These are phyloP conservation scores for Phocoena phocoena DNA, from an alignment of 2,113 vertebrate species.

Conservation along the genomic window DNA sequence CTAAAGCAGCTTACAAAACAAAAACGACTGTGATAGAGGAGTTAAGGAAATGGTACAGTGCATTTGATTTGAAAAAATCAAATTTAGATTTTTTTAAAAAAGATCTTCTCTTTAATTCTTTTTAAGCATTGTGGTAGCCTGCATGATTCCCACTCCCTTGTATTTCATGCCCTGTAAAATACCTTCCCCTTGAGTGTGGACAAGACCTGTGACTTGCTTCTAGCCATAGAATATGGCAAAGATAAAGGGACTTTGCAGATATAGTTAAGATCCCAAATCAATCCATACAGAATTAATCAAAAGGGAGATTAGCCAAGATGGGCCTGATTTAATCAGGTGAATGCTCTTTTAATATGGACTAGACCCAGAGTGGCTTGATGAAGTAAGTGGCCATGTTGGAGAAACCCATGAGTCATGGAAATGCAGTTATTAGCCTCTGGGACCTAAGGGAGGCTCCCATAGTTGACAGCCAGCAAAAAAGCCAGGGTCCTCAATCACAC, in stretches of 20 bases:
- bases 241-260: background rate
- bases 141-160: background rate
- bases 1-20: constrained; percentile 13
- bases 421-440: background rate
- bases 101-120: background rate
- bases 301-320: background rate
- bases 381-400: background rate
- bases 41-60: background rate
- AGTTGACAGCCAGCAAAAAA: background rate
- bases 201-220: background rate
- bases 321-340: background rate
- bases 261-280: constrained; percentile 21
- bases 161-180: background rate
- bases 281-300: background rate
- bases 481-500: background rate
- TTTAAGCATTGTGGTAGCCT: background rate
- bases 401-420: background rate
- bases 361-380: background rate
- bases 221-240: background rate
- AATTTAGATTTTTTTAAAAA: background rate
- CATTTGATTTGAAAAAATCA: background rate
- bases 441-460: background rate
- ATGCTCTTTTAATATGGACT: background rate
- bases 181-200: background rate
- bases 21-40: background rate